phyloP scores from a whole-genome alignment of 2,113 vertebrate species.

The Atrichornis clamosus region DNA sequence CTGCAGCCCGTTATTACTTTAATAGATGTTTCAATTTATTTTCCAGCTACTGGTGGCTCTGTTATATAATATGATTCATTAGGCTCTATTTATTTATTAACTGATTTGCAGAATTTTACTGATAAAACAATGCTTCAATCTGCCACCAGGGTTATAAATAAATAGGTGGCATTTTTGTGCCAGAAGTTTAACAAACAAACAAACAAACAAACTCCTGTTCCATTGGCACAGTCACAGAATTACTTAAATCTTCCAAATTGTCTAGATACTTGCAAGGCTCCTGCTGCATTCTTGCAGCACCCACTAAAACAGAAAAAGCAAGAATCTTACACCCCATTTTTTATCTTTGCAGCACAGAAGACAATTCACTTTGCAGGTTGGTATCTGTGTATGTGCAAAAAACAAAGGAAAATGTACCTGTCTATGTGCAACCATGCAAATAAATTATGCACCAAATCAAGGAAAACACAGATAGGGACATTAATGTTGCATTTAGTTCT shows the following conservation, averaged over 20 bases:
- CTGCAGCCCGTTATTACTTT: not conserved
- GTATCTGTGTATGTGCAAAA: not conserved
- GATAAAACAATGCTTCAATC: slow-evolving; percentile 31
- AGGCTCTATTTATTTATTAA: slow-evolving; percentile 39
- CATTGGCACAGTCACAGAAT: not conserved
- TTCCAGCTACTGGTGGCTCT: not conserved
- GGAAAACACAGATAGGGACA: not conserved
- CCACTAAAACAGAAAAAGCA: not conserved
- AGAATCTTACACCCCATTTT: not conserved
- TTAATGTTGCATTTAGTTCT: not conserved
- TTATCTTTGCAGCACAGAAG: not conserved
- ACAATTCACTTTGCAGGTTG: not conserved
- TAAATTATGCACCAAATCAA: not conserved
- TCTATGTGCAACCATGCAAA: not conserved
- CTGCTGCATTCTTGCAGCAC: not conserved
- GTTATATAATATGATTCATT: slow-evolving; percentile 14
- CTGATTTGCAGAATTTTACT: slow-evolving; percentile 4
- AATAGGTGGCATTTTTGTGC: slow-evolving; percentile 26
- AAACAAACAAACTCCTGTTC: not conserved
- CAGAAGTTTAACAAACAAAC: slow-evolving; percentile 26
- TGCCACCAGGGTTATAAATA: slow-evolving; percentile 21
- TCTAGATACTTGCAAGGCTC: not conserved
- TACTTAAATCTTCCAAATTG: not conserved
- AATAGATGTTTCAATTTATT: not conserved
- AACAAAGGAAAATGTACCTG: not conserved